phyloP scores from a whole-genome alignment of 2,888 invertebrate species.

The Cantharis rufa region DNA sequence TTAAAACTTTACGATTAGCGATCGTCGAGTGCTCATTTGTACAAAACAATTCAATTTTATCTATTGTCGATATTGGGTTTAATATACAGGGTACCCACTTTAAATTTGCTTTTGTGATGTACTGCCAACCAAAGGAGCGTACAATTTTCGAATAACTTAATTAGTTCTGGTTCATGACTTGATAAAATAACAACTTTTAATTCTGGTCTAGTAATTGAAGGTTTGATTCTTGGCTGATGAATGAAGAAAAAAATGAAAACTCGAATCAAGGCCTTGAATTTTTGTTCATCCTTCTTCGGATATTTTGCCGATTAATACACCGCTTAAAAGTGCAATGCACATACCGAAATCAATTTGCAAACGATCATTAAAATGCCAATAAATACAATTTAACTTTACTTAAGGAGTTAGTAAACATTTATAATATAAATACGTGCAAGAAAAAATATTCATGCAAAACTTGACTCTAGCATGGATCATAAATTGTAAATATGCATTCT shows the following conservation, averaged over 20 bases:
- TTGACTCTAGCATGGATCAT: constrained; percentile 25
- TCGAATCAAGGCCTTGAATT: not conserved
- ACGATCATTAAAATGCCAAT: not conserved
- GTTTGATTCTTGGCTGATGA: not conserved
- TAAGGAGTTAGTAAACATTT: not conserved
- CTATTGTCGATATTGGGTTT: not conserved
- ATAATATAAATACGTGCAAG: not conserved
- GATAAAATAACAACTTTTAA: not conserved
- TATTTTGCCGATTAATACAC: too few relatives aligned
- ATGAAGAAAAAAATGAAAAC: not conserved
- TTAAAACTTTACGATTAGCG: not conserved
- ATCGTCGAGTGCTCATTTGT: not conserved
- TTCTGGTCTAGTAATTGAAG: not conserved
- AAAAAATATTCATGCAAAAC: constrained; percentile 33
- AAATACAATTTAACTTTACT: not conserved
- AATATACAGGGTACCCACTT: not conserved
- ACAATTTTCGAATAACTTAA: not conserved
- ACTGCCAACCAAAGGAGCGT: not conserved
- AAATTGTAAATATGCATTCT: constrained; percentile 49
- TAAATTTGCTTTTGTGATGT: not conserved
- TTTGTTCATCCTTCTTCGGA: not conserved
- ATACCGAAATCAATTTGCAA: not conserved
- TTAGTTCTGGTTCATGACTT: not conserved
- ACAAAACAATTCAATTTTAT: not conserved
- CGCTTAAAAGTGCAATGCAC: not conserved